Evolutionary conservation across 2,888 invertebrate species (phyloP), one percentile per base, ranked within the genome.

Genomic region (Erebia aethiops): DNA sequence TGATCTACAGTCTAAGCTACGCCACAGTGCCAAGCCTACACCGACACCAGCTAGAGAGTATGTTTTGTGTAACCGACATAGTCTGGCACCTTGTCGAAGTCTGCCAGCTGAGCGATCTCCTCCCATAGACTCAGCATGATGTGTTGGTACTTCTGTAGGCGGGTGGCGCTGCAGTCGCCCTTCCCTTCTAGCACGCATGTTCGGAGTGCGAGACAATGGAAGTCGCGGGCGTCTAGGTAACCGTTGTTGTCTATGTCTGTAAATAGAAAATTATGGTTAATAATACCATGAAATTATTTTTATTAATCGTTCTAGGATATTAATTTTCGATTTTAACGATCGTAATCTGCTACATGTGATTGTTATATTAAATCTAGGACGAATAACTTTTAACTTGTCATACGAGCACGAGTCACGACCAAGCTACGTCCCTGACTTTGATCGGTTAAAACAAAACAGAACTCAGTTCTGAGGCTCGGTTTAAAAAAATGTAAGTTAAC

Each of bases 161-260:
- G 94, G 4, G 94, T 94, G 69, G 95, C 87, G 83, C 95, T 96
- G 89, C 97, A 97, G 82, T 96, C 96, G 35, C 97, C 97, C 81
- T 97, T 97, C 77, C 97, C 97, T 82, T 97, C 97, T 70, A 97
- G 95, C 63, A 97, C 95, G 75, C 97, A 97, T 72, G 97, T 96
- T 77, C 97, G 94, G 18, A 97, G 90, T 8, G 97, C 97, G 88
- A 97, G 94, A 87, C 97, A 97, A 74, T 96, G 95, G 86, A 97
- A 97, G 88, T 97, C 97, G 81, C 96, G 95, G 76, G 97, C 95
- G 84, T 97, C 97, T 81, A 97, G 86, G 85, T 95, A 96, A 18
- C 97, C 97, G 86, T 97, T 97, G 92, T 96, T 96, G 90, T 97
- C 97, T 81, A 97, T 96, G 93, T 97, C 97, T 97, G 89, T 1